Conservation (phyloP, 2,797 vertebrate species). For the Taenioides sp. region DNA sequence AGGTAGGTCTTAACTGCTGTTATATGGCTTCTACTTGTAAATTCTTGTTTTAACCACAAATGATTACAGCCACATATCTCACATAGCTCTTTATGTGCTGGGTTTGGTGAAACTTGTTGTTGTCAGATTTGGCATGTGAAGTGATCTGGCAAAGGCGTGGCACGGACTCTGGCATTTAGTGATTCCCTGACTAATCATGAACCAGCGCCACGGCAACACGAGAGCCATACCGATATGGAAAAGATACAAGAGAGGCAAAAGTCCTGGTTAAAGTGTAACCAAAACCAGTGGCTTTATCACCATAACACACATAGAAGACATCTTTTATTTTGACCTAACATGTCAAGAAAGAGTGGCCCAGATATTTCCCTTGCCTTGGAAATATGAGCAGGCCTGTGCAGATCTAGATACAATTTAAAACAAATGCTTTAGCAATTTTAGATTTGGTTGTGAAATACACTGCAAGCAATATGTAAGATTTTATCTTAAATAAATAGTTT, state of each 20-base stretch:
- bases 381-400: neutral
- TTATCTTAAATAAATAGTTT: neutral
- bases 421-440: neutral
- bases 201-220: neutral
- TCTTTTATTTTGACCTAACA: neutral
- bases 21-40: neutral
- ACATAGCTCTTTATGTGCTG: slow-evolving; percentile 11
- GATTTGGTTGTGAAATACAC: neutral
- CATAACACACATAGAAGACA: slow-evolving; percentile 47
- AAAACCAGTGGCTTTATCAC: slow-evolving; percentile 49
- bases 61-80: slow-evolving; percentile 7
- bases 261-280: slow-evolving; percentile 40
- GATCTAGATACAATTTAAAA: neutral
- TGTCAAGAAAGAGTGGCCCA: neutral
- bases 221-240: neutral
- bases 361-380: neutral
- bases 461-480: neutral
- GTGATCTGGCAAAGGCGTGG: slow-evolving; percentile 18
- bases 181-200: slow-evolving; percentile 12
- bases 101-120: slow-evolving; percentile 10
- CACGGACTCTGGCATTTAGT: slow-evolving; percentile 10
- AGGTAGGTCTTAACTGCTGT: neutral
- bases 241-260: slow-evolving; percentile 2
- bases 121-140: slow-evolving; percentile 6
- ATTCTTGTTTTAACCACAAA: slow-evolving; percentile 4